Percentiles rank a stretch among this genome's conserved stretches.
These are phyloP conservation scores for Alectoris magna DNA, from an alignment of 2,797 vertebrate species.

Conservation along the genomic window DNA sequence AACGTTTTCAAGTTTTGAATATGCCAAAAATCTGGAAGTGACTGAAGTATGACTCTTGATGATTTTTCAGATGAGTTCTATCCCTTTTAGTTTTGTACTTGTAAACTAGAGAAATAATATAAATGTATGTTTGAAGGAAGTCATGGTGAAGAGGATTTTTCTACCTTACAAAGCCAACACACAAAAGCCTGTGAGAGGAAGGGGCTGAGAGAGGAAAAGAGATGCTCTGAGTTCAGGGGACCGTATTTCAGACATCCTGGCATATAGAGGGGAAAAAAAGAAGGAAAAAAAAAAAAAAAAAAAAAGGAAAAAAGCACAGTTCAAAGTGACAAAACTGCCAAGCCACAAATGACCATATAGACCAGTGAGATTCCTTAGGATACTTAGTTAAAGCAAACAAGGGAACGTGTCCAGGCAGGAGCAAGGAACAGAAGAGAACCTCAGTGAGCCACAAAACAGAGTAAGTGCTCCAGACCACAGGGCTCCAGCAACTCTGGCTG, in stretches of 20 bases:
- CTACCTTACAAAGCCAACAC: neutral
- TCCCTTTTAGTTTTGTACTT: neutral
- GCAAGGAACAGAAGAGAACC: neutral
- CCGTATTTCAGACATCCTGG: neutral
- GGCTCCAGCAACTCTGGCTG: neutral
- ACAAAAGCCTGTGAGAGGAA: neutral
- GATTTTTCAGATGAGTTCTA: neutral
- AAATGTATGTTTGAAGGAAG: neutral
- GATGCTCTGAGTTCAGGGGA: neutral
- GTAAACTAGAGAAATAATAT: neutral
- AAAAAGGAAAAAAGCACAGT: neutral
- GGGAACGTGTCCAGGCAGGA: slow-evolving; percentile 1
- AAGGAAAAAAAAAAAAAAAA: neutral
- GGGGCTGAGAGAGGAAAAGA: neutral
- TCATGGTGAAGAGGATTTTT: neutral
- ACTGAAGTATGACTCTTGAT: neutral
- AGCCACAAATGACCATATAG: slow-evolving; percentile 53
- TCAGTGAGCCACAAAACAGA: neutral
- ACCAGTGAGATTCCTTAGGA: slow-evolving; percentile 22
- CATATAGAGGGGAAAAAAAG: neutral
- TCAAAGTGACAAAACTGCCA: slow-evolving; percentile 29
- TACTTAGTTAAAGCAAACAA: slow-evolving; percentile 43
- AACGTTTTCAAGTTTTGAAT: neutral
- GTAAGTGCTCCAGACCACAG: slow-evolving; percentile 44
- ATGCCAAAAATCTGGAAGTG: slow-evolving; percentile 16